A percentile compares a stretch with the other conserved stretches of the same genome.
Conservation (phyloP, 2,888 invertebrate genomes). For the Lumbricus terrestris region DNA sequence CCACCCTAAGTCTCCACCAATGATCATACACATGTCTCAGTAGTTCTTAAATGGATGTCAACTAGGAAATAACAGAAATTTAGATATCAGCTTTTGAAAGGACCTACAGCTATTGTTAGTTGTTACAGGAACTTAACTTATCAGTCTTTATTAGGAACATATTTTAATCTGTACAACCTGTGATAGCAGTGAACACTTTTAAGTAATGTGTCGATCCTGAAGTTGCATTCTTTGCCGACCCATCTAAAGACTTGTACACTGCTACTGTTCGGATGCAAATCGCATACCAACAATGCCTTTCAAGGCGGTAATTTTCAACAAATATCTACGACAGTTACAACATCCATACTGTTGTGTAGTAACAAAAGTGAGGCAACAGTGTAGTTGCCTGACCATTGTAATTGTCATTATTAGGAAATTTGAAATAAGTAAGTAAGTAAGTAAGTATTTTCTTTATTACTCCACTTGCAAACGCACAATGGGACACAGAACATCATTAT, state of each 20-base stretch:
- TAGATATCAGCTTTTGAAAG: no score
- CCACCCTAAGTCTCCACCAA: no score
- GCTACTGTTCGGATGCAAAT: not conserved
- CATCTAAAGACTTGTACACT: not conserved
- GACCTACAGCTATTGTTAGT: no score
- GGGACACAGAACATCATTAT: no score
- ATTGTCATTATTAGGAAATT: no score
- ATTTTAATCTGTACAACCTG: not conserved
- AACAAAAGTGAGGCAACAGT: not conserved
- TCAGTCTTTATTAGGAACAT: not conserved
- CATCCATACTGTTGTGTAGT: not conserved
- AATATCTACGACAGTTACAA: not conserved
- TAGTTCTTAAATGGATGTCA: no score
- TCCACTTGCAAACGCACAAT: no score
- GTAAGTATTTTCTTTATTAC: no score
- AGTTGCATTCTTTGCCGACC: not conserved
- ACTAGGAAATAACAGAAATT: no score
- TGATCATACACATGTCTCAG: no score
- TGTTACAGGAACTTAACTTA: no score
- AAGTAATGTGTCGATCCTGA: not conserved
- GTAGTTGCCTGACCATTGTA: not conserved
- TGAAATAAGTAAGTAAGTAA: no score
- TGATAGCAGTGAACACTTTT: not conserved
- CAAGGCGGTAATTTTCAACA: slow-evolving; percentile 10
- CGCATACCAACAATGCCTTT: not conserved